These are phyloP conservation scores for Halictus quadricinctus DNA, from an alignment of 2,888 invertebrate genomes.

Conservation along the genomic window DNA sequence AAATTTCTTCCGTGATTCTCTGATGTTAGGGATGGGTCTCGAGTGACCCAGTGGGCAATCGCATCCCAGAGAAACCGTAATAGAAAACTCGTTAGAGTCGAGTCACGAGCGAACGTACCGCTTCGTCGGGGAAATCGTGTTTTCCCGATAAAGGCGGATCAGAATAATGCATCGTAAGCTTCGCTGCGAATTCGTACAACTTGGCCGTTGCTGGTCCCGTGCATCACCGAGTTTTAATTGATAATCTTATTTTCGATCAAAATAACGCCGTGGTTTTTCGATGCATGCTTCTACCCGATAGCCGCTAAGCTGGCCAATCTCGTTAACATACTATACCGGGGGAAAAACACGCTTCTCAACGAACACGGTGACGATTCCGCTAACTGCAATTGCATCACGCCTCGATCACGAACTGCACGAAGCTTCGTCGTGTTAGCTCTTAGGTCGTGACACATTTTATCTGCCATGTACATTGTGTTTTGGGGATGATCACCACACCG, in stretches of 20 bases:
- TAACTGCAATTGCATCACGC: not conserved
- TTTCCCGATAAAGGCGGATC: not conserved
- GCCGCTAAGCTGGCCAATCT: slow-evolving; percentile 35
- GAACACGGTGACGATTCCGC: not conserved
- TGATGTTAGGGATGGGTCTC: not conserved
- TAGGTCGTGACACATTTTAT: not conserved
- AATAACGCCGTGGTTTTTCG: slow-evolving; percentile 41
- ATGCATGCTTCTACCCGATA: slow-evolving; percentile 24
- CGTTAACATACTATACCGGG: slow-evolving; percentile 20
- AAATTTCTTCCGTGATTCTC: not conserved
- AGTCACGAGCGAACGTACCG: not conserved
- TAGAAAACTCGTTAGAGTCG: slow-evolving; percentile 14
- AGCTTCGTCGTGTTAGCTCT: not conserved
- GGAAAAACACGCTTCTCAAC: not conserved
- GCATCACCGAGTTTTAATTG: not conserved
- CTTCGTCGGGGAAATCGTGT: not conserved
- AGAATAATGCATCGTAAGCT: slow-evolving; percentile 10
- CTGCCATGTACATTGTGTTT: no score
- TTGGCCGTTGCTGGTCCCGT: not conserved
- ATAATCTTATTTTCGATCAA: slow-evolving; percentile 33
- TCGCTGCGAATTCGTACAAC: slow-evolving; percentile 3
- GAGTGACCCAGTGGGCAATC: not conserved
- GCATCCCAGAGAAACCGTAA: not conserved
- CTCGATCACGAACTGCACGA: not conserved
- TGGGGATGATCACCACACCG: no score